phyloP scores from a whole-genome alignment of 2,797 vertebrate genomes.

The Anableps anableps region DNA sequence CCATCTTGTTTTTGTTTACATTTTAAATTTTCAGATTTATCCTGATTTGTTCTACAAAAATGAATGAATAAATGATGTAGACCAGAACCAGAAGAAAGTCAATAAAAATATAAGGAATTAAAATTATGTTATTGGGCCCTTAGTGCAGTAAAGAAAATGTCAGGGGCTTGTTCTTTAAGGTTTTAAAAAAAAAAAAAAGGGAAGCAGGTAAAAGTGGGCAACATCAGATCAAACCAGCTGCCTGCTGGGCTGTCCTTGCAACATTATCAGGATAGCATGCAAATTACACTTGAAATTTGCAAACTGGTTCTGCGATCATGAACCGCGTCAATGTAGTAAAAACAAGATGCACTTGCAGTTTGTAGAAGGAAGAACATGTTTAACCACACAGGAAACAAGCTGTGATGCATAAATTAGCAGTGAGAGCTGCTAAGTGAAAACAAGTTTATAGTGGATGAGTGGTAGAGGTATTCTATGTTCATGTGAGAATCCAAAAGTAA shows the following conservation, averaged over 20 bases:
- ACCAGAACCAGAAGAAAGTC: not conserved
- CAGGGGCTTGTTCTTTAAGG: not conserved
- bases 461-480: not conserved
- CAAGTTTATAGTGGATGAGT: not conserved
- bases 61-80: not conserved
- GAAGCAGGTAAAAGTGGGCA: slow-evolving; percentile 37
- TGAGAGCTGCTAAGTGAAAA: slow-evolving; percentile 8
- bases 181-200: too few species aligned
- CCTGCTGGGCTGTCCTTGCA: slow-evolving; percentile 25
- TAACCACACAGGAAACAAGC: slow-evolving; percentile 71
- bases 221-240: slow-evolving; percentile 26
- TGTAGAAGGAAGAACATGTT: slow-evolving; percentile 25
- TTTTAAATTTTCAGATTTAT: not conserved
- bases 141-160: not conserved
- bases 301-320: slow-evolving; percentile 67
- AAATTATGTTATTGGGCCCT: not conserved
- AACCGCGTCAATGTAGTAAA: slow-evolving; percentile 42
- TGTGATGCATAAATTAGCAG: slow-evolving; percentile 7
- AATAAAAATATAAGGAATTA: not conserved
- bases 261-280: slow-evolving; percentile 68
- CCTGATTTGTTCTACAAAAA: not conserved
- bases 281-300: slow-evolving; percentile 73
- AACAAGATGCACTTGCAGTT: slow-evolving; percentile 19
- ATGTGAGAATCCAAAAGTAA: not conserved
- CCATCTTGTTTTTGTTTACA: not conserved